Evolutionary conservation across 2,113 vertebrate species (phyloP).

Genomic region (Speoplatyrhinus poulsoni): DNA sequence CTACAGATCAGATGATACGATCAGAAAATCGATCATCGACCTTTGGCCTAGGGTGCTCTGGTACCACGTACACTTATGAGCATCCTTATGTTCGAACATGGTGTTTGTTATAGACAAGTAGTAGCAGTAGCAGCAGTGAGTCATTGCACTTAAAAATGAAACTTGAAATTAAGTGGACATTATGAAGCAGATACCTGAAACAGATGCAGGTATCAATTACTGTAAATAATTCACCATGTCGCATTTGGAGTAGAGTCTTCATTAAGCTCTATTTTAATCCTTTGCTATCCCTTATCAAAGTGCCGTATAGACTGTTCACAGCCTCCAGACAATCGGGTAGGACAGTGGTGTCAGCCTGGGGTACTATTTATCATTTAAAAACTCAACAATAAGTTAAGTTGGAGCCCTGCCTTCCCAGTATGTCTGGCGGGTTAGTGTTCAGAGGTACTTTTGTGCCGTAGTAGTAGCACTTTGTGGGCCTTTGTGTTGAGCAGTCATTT

Average conservation of each 20-base stretch:
- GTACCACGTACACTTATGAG: no score
- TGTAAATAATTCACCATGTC: conserved; percentile 4
- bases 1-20: no score
- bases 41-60: no score
- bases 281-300: conserved; percentile 20
- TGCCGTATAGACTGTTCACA: conserved; percentile 24
- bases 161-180: conserved; percentile 18
- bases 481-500: conserved; percentile 46
- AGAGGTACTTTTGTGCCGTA: conserved; percentile 30
- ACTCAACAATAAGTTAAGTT: conserved; percentile 37
- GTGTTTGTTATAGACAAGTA: no score
- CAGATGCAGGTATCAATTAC: conserved; percentile 11
- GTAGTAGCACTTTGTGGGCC: conserved; percentile 1
- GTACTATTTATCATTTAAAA: conserved; percentile 44
- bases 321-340: conserved; percentile 42
- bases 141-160: conserved; percentile 28
- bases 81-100: no score
- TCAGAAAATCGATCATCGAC: no score
- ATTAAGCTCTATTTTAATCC: conserved; percentile 37
- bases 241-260: not conserved
- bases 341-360: conserved; percentile 38
- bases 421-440: conserved; percentile 37
- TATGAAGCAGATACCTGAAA: conserved; percentile 31
- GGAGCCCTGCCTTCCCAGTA: conserved; percentile 14
- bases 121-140: conserved; percentile 12